phyloP scores from a whole-genome alignment of 92 coral and sea anemone species.

The Parazoanthus darwini region DNA sequence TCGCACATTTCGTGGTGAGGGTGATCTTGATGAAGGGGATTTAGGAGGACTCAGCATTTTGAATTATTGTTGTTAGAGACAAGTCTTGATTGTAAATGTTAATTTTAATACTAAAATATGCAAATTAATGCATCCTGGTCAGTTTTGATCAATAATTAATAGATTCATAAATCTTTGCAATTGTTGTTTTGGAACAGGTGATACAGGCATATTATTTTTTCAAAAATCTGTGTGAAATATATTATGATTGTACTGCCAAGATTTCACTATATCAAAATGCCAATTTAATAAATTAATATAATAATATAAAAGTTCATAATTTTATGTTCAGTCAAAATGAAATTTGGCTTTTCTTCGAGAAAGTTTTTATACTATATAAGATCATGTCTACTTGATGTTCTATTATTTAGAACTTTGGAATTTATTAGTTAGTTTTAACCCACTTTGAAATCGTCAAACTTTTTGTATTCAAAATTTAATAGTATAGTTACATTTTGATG shows the following conservation, averaged over 20 bases:
- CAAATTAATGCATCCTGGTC: conserved; percentile 26
- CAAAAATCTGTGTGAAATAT: background rate
- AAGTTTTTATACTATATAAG: conserved; percentile 4
- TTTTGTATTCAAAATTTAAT: too few species aligned
- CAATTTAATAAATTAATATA: too few species aligned
- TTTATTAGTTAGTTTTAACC: too few species aligned
- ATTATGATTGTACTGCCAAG: background rate
- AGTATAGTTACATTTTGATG: too few species aligned
- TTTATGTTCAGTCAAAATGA: background rate
- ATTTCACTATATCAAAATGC: background rate
- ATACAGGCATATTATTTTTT: background rate
- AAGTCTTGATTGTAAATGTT: background rate
- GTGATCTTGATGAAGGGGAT: conserved; percentile 4
- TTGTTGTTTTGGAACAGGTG: conserved; percentile 22
- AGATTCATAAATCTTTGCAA: background rate
- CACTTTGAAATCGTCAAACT: too few species aligned
- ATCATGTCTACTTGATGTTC: too few species aligned
- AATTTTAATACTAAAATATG: background rate
- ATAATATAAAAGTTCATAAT: too few species aligned
- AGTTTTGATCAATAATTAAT: conserved; percentile 25
- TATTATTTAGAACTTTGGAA: too few species aligned
- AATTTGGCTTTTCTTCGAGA: conserved; percentile 17
- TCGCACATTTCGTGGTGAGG: conserved; percentile 17
- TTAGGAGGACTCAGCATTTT: conserved; percentile 24
- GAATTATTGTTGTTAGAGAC: background rate